Evolutionary conservation across 2,113 vertebrate genomes (phyloP).

Genomic region (Plecturocebus donacophilus): DNA sequence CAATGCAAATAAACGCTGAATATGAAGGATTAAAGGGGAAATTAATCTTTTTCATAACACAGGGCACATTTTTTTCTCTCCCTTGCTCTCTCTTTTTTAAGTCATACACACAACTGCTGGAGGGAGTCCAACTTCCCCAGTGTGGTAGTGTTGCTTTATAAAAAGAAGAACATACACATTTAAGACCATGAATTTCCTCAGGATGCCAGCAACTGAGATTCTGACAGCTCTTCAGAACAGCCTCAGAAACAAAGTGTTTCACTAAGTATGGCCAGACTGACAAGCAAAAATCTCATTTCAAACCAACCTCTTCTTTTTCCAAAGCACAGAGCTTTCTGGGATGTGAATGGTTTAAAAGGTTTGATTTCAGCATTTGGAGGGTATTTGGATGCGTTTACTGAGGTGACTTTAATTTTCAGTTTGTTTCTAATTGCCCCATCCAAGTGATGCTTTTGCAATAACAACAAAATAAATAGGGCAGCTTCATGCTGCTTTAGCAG

Average conservation of each 20-base stretch:
- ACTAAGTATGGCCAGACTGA: neutral
- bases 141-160: constrained; percentile 41
- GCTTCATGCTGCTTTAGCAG: constrained; percentile 19
- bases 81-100: constrained; percentile 59
- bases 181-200: constrained; percentile 31
- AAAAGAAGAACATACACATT: constrained; percentile 54
- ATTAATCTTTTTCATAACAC: constrained; percentile 73
- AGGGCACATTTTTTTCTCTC: constrained; percentile 12
- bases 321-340: constrained; percentile 37
- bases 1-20: constrained; percentile 40
- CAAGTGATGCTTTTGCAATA: constrained; percentile 44
- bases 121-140: constrained; percentile 36
- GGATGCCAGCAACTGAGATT: constrained; percentile 45
- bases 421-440: constrained; percentile 48
- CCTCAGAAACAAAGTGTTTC: constrained; percentile 21
- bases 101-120: constrained; percentile 55
- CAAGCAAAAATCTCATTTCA: constrained; percentile 54
- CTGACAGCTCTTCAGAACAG: neutral
- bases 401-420: constrained; percentile 49
- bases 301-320: constrained; percentile 38
- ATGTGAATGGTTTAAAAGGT: neutral
- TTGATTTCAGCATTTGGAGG: constrained; percentile 1
- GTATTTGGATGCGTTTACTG: constrained; percentile 52
- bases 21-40: constrained; percentile 69
- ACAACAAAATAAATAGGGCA: constrained; percentile 42